These are phyloP conservation scores for Drosophila peninsularis DNA, from an alignment of 2,888 invertebrate genomes.

Conservation along the genomic window DNA sequence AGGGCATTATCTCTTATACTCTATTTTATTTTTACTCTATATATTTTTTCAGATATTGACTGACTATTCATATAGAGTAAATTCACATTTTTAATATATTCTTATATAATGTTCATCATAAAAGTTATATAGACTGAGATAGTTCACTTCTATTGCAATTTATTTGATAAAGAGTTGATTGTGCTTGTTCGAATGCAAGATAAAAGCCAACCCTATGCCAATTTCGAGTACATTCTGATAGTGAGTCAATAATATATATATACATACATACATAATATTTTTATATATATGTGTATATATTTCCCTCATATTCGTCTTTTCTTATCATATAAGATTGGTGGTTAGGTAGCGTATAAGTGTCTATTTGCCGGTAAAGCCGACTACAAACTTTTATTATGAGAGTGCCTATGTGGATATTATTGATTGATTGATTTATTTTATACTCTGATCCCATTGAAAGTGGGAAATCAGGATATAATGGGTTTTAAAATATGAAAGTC, in stretches of 20 bases:
- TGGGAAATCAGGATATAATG: no score
- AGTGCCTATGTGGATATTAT: not conserved
- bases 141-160: not conserved
- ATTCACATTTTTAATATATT: not conserved
- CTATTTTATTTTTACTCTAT: no score
- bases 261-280: not conserved
- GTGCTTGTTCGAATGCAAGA: not conserved
- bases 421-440: no score
- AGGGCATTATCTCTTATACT: no score
- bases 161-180: slow-evolving; percentile 1
- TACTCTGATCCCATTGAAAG: no score
- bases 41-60: no score
- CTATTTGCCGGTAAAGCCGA: not conserved
- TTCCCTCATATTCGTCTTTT: not conserved
- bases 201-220: slow-evolving; percentile 1
- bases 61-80: not conserved
- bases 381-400: not conserved
- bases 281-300: not conserved
- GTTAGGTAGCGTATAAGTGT: not conserved
- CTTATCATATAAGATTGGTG: not conserved
- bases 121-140: not conserved
- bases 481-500: no score
- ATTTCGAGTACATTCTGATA: not conserved
- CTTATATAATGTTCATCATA: not conserved
- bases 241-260: not conserved